phyloP scores from a whole-genome alignment of 2,113 vertebrate species.

The Ramphastos sulfuratus region DNA sequence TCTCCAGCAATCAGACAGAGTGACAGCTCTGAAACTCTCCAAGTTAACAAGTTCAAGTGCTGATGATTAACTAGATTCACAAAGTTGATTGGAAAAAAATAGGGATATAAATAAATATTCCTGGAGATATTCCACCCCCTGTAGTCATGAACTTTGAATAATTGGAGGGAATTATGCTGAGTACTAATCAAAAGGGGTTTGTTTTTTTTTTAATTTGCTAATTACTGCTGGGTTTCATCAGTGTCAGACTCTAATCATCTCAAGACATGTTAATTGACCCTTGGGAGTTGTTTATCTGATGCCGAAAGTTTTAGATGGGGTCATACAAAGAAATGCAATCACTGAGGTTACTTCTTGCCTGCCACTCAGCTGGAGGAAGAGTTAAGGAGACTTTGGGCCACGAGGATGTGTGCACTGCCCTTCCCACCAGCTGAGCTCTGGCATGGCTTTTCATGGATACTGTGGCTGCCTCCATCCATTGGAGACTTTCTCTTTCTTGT shows the following conservation, averaged over 20 bases:
- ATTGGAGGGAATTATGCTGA: conserved; percentile 86
- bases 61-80: conserved; percentile 77
- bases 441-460: not conserved
- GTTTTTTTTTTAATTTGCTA: conserved; percentile 80
- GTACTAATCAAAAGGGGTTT: conserved; percentile 82
- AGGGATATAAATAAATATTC: conserved; percentile 85
- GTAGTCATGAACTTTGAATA: conserved; percentile 88
- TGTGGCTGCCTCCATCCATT: rapidly evolving
- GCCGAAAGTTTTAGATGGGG: conserved; percentile 66
- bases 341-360: conserved; percentile 46
- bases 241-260: conserved; percentile 85
- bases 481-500: not conserved
- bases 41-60: conserved; percentile 73
- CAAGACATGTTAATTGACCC: conserved; percentile 86
- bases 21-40: conserved; percentile 60
- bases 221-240: conserved; percentile 85
- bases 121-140: conserved; percentile 82
- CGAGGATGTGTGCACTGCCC: rapidly evolving
- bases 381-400: conserved; percentile 10
- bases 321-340: conserved; percentile 56
- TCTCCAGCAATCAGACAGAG: conserved; percentile 66
- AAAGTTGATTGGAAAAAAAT: conserved; percentile 79
- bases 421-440: not conserved
- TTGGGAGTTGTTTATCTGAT: conserved; percentile 75
- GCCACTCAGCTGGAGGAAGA: not conserved